phyloP scores from a whole-genome alignment of 2,888 invertebrate genomes.

The Drosophila sordidula region DNA sequence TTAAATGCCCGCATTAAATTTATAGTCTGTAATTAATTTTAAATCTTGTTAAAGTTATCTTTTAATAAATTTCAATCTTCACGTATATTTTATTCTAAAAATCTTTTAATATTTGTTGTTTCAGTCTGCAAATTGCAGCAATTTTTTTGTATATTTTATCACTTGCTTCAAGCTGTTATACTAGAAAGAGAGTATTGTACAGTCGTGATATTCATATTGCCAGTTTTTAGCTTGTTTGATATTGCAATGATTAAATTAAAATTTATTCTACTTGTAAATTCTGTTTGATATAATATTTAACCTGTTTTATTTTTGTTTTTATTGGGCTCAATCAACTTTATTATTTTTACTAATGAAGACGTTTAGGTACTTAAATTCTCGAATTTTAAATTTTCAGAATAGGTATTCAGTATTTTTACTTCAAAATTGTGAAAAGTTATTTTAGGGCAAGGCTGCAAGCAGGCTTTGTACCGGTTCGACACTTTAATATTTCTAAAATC shows the following conservation, averaged over 20 bases:
- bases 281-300: background rate
- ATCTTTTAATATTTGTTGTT: too few species aligned
- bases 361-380: too few species aligned
- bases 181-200: too few species aligned
- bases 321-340: background rate
- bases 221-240: too few species aligned
- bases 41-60: background rate
- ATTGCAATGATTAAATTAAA: background rate
- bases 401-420: too few species aligned
- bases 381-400: background rate
- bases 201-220: background rate
- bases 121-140: too few species aligned
- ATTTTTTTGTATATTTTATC: too few species aligned
- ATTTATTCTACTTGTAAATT: background rate
- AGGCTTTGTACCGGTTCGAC: too few species aligned
- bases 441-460: too few species aligned
- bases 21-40: background rate
- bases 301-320: background rate
- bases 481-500: too few species aligned
- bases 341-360: background rate
- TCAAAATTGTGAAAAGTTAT: too few species aligned
- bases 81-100: background rate
- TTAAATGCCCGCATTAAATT: background rate
- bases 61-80: background rate
- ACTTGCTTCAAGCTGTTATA: too few species aligned